A percentile compares a stretch with the other conserved stretches of the same genome.
Conservation (phyloP, 1,140 invertebrate species). For the Coelopa frigida region DNA sequence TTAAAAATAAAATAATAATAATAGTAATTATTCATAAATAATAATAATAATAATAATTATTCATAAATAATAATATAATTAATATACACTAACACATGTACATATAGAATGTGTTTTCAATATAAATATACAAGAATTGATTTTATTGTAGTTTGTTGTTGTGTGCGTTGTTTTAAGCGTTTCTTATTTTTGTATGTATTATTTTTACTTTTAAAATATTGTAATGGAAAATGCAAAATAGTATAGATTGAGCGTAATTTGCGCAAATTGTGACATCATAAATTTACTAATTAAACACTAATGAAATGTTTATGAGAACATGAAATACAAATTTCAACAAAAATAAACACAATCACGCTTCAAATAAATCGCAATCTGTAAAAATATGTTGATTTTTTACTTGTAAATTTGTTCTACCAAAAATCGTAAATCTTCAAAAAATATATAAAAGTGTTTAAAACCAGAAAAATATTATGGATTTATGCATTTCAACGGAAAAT, state of each 20-base stretch:
- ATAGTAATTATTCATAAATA: conserved; percentile 6
- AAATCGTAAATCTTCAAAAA: no score
- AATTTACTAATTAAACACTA: conserved; percentile 3
- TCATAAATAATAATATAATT: conserved; percentile 8
- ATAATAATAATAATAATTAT: conserved; percentile 3
- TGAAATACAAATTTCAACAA: neutral
- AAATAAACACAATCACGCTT: neutral
- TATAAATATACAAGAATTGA: conserved; percentile 3
- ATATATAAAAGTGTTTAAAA: no score
- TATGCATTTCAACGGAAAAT: no score
- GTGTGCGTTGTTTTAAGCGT: neutral
- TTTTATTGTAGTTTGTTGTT: conserved; percentile 1
- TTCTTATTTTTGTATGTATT: neutral
- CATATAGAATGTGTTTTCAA: conserved; percentile 4
- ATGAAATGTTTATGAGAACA: neutral
- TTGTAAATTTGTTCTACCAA: no score
- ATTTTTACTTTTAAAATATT: neutral
- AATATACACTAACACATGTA: conserved; percentile 4
- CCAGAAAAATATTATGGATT: no score
- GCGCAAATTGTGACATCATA: neutral
- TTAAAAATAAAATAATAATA: conserved; percentile 4
- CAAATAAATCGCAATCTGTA: neutral
- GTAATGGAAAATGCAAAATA: conserved; percentile 1
- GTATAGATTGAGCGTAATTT: neutral
- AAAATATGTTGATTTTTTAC: no score